A percentile compares a stretch with the other conserved stretches of the same genome.
Conservation (phyloP, 1,140 invertebrate genomes). For the Brachionus calyciflorus region DNA sequence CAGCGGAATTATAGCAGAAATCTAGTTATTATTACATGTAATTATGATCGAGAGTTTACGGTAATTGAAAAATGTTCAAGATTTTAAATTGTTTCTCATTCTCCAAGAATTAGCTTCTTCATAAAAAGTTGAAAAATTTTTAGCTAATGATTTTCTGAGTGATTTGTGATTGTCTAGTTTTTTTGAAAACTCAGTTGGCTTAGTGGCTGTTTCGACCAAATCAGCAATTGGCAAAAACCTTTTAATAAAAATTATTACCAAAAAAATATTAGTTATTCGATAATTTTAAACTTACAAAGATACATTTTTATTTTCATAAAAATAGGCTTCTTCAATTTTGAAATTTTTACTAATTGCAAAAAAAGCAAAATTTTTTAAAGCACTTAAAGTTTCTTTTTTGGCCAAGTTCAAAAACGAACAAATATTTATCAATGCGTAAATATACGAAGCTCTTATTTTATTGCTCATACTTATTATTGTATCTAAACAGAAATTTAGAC, state of each 20-base stretch:
- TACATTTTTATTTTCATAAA: conserved; percentile 19
- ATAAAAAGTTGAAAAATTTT: background rate
- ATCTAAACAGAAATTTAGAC: background rate
- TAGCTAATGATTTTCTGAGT: background rate
- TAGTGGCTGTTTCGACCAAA: background rate
- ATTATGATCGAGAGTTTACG: too few relatives aligned
- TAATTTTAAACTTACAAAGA: background rate
- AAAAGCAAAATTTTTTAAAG: conserved; percentile 18
- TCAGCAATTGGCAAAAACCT: conserved; percentile 26
- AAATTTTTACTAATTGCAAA: conserved; percentile 1
- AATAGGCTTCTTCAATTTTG: conserved; percentile 1
- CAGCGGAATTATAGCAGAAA: too few relatives aligned
- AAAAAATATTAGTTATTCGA: background rate
- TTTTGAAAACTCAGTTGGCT: background rate
- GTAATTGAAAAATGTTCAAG: too few relatives aligned
- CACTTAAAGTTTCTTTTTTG: conserved; percentile 18
- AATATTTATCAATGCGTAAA: conserved; percentile 6
- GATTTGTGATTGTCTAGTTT: background rate
- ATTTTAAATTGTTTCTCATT: background rate
- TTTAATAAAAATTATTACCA: background rate
- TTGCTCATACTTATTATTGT: background rate
- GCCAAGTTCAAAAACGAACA: conserved; percentile 33
- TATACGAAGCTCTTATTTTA: background rate
- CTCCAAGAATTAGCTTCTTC: conserved; percentile 19
- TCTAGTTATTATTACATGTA: too few relatives aligned